Conservation (phyloP, 2,113 vertebrate species). For the Oreochromis tanganicae region DNA sequence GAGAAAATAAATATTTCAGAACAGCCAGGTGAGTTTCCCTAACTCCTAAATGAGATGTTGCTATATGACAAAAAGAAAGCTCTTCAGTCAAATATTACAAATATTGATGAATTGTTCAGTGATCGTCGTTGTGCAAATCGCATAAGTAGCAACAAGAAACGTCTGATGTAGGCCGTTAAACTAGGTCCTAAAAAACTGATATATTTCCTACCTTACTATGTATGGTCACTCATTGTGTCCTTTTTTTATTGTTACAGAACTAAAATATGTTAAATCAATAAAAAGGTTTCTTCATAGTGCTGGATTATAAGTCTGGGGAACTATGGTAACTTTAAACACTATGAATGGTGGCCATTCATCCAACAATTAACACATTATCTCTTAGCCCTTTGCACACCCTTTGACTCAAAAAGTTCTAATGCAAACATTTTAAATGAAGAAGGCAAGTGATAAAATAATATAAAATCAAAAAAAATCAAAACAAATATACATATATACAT, state of each 20-base stretch:
- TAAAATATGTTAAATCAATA: not conserved
- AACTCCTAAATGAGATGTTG: not conserved
- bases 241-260: not conserved
- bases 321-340: not conserved
- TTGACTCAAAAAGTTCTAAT: not conserved
- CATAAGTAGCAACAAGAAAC: not conserved
- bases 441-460: rapidly evolving
- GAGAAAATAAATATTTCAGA: not conserved
- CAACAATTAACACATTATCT: not conserved
- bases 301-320: not conserved
- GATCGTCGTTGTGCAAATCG: not conserved
- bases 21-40: not conserved
- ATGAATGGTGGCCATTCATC: not conserved
- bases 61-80: not conserved
- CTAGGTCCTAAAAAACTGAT: not conserved
- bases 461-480: not conserved
- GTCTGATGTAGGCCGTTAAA: not conserved
- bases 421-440: not conserved
- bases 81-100: not conserved
- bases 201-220: not conserved
- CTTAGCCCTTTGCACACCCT: not conserved
- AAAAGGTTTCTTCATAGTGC: not conserved
- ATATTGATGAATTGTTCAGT: not conserved
- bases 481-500: not conserved
- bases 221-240: not conserved